These are phyloP conservation scores for Crossocerus cetratus DNA, from an alignment of 2,888 invertebrate species.

Conservation along the genomic window DNA sequence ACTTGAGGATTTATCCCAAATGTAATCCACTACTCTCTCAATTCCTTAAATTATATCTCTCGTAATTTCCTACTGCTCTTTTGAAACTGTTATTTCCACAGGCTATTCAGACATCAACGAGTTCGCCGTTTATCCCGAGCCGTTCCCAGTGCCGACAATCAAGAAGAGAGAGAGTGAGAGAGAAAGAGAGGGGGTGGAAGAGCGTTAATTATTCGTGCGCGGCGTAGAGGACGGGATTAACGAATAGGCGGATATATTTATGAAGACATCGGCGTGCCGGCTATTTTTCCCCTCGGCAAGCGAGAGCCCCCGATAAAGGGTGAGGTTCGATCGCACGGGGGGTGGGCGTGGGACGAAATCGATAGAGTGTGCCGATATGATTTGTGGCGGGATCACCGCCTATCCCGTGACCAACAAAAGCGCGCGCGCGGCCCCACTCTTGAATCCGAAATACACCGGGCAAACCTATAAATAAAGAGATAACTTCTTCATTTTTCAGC, in stretches of 20 bases:
- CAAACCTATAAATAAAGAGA: no score
- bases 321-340: slow-evolving; percentile 45
- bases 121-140: slow-evolving; percentile 5
- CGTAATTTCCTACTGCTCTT: no score
- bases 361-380: slow-evolving; percentile 53
- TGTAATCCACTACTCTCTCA: no score
- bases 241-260: slow-evolving; percentile 31
- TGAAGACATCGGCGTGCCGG: slow-evolving; percentile 36
- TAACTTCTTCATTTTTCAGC: no score
- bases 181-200: not conserved
- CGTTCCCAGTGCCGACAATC: no score
- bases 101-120: no score
- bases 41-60: no score
- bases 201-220: slow-evolving; percentile 34
- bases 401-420: slow-evolving; percentile 38
- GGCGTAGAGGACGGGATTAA: slow-evolving; percentile 26
- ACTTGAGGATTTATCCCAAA: no score
- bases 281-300: slow-evolving; percentile 13
- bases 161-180: no score
- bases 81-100: no score
- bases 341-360: slow-evolving; percentile 47
- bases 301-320: slow-evolving; percentile 13
- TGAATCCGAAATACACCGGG: not conserved
- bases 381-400: slow-evolving; percentile 46
- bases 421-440: slow-evolving; percentile 39